phyloP scores from a whole-genome alignment of 2,113 vertebrate genomes.

The Oreochromis spilurus region DNA sequence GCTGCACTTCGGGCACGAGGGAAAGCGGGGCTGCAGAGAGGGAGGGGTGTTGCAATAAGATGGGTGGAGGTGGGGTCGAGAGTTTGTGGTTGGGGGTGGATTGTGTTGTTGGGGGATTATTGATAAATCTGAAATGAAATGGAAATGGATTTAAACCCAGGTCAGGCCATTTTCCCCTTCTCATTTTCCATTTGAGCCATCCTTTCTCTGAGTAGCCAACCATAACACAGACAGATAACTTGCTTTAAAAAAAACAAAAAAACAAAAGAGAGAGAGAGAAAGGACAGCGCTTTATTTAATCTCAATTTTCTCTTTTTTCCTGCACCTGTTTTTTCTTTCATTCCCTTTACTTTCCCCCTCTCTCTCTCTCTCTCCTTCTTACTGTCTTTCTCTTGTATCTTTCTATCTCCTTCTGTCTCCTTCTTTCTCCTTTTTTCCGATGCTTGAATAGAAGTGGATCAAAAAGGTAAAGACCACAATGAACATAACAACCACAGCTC shows the following conservation, averaged over 20 bases:
- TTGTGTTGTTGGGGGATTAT: slow-evolving; percentile 58
- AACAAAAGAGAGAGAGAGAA: slow-evolving; percentile 54
- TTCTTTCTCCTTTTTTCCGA: slow-evolving; percentile 79
- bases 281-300: slow-evolving; percentile 85
- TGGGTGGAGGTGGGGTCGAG: slow-evolving; percentile 40
- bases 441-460: slow-evolving; percentile 99
- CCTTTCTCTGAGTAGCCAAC: slow-evolving; percentile 71
- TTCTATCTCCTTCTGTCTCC: slow-evolving; percentile 82
- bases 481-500: slow-evolving; percentile 84
- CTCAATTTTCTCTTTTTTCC: slow-evolving; percentile 89
- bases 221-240: slow-evolving; percentile 68
- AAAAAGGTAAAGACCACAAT: slow-evolving; percentile 97
- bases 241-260: slow-evolving; percentile 54
- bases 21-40: not conserved
- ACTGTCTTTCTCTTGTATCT: slow-evolving; percentile 70
- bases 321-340: slow-evolving; percentile 82
- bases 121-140: slow-evolving; percentile 64
- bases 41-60: slow-evolving; percentile 19
- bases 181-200: slow-evolving; percentile 74
- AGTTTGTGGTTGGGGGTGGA: slow-evolving; percentile 53
- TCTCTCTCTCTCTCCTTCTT: slow-evolving; percentile 71
- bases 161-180: slow-evolving; percentile 70
- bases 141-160: slow-evolving; percentile 60
- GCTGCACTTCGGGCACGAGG: not conserved
- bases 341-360: slow-evolving; percentile 79